Evolutionary conservation across 2,113 vertebrate genomes (phyloP).

Genomic region (Ammodytes dubius): DNA sequence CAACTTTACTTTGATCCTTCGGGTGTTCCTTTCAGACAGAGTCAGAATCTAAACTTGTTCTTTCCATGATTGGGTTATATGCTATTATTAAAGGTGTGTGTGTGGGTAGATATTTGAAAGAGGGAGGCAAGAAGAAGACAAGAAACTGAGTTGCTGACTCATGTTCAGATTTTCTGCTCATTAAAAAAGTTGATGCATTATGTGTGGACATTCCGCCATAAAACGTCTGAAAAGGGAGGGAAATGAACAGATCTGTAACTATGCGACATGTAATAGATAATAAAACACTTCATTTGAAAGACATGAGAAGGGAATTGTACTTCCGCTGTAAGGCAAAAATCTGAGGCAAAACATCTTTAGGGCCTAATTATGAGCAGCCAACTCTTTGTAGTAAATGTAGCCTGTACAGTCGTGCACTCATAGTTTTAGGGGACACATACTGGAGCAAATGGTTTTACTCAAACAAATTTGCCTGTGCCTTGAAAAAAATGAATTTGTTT

Average conservation of each 20-base stretch:
- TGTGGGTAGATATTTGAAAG: too few species aligned
- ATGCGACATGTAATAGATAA: constrained; percentile 34
- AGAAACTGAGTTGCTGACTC: too few species aligned
- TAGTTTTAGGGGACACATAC: constrained; percentile 4
- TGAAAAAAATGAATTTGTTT: neutral
- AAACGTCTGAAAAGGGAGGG: constrained; percentile 21
- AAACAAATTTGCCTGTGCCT: too few species aligned
- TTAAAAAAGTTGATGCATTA: constrained; percentile 2
- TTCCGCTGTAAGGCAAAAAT: constrained; percentile 30
- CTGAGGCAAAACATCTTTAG: constrained; percentile 28
- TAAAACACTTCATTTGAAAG: constrained; percentile 32
- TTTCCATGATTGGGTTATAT: too few species aligned
- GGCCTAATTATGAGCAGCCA: constrained; percentile 40
- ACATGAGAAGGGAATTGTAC: constrained; percentile 22
- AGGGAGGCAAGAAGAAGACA: too few species aligned
- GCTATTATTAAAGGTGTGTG: too few species aligned
- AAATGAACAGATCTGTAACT: constrained; percentile 38
- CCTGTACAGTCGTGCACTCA: neutral
- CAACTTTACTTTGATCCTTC: too few species aligned
- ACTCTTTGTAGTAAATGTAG: constrained; percentile 6
- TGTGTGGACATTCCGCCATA: constrained; percentile 1
- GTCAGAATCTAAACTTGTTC: too few species aligned
- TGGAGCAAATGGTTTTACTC: constrained; percentile 6
- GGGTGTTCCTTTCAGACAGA: too few species aligned
- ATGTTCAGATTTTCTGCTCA: too few species aligned